Evolutionary conservation across 2,113 vertebrate species (phyloP).

Genomic region (Zosterops pallidus): DNA sequence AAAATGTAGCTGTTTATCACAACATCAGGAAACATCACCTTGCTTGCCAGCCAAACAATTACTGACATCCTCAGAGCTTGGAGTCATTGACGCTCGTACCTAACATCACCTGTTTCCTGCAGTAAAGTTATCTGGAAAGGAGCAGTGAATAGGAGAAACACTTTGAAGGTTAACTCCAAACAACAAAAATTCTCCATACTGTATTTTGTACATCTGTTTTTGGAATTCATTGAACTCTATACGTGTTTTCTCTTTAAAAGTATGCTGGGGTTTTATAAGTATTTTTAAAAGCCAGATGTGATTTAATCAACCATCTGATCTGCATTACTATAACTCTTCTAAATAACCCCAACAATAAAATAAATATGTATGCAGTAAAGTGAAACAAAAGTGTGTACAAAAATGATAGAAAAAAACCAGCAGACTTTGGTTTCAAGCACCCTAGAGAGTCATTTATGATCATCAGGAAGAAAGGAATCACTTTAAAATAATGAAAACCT

Average conservation of each 20-base stretch:
- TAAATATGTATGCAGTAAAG: background rate
- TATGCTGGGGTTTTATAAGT: background rate
- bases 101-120: background rate
- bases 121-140: background rate
- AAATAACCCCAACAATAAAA: background rate
- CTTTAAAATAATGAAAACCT: slow-evolving; percentile 49
- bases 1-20: background rate
- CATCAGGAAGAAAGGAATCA: slow-evolving; percentile 19
- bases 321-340: background rate
- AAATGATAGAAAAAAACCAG: background rate
- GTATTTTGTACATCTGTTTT: background rate
- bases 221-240: background rate
- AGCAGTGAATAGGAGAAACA: background rate
- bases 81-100: background rate
- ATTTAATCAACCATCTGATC: slow-evolving; percentile 52
- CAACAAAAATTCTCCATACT: background rate
- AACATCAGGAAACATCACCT: background rate
- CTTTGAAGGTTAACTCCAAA: background rate
- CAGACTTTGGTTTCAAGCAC: background rate
- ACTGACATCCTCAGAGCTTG: background rate
- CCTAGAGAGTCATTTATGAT: slow-evolving; percentile 11
- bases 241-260: background rate
- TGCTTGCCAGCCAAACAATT: background rate
- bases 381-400: background rate
- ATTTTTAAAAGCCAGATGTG: slow-evolving; percentile 32